Base-by-base conservation (phyloP, 2,888 invertebrate genomes). In the Eupeodes latifasciatus region DNA sequence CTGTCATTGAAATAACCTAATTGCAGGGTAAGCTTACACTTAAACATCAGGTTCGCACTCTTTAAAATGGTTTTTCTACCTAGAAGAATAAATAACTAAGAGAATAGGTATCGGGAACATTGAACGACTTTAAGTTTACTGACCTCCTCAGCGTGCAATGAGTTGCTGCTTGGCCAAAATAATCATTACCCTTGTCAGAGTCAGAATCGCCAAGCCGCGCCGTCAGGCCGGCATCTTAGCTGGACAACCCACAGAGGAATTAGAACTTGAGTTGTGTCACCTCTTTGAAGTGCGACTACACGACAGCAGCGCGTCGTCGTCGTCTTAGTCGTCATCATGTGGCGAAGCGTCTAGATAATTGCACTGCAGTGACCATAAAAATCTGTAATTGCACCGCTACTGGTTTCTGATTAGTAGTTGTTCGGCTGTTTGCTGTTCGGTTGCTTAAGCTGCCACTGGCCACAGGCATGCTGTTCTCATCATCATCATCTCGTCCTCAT, bases 351-450 rank as follows among this genome's bases (percentile, higher is more conserved):
- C 85, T 85, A 81, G 82, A 89, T 89, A 89, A 89, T 89, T 89
- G 89, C 79, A 79, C 85, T 79, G 78, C 85, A 79, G 81, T 89
- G 89, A 72, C 89, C 89, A 89, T 85, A 89, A 79, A 79, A 89
- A 85, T 82, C 79, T 89, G 81, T 89, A 85, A 85, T 89, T 89
- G 89, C 78, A 67, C 81, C 78, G 85, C 79, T 89, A 80, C 85
- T 89, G 79, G 88, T 84, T 85, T 81, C 79, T 85, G 85, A 85
- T 89, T 89, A 89, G 89, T 49, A 57, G 57, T 57, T 19, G 59
- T 76, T 40, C 40, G 9, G 40, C 9, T 40, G 40, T 40, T 40
- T 9, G 4, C 40, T 80, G 76, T 49, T 77, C 66, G 66, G 49
- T 55, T 53, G 66, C 44, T 66, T 34, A 19, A 53, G 47, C 57